Conservation (phyloP, 2,113 vertebrate species). For the Rallus limicola region DNA sequence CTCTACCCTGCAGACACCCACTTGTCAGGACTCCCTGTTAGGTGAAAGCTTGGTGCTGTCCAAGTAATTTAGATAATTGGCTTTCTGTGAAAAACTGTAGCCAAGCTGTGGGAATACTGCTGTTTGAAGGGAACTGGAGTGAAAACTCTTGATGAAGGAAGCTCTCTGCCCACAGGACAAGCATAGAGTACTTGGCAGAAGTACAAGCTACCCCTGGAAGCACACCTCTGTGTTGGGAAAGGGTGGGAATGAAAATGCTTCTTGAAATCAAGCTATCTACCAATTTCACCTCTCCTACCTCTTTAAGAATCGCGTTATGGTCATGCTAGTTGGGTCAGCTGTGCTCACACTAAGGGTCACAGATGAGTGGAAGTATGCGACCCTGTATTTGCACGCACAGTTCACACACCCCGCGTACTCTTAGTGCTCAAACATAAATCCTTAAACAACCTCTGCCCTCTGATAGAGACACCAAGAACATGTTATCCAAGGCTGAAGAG, state of each 20-base stretch:
- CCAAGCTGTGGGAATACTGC: neutral
- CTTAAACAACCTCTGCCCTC: neutral
- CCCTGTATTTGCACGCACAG: neutral
- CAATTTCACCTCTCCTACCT: neutral
- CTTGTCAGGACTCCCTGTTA: neutral
- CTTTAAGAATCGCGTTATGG: neutral
- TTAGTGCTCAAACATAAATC: neutral
- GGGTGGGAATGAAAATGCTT: neutral
- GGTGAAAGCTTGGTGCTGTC: neutral
- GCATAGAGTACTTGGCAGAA: neutral
- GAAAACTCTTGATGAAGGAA: neutral
- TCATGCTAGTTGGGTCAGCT: neutral
- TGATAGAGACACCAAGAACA: neutral
- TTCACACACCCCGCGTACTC: neutral
- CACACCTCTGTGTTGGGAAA: neutral
- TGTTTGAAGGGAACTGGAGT: neutral
- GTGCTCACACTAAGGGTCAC: neutral
- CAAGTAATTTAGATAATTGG: constrained; percentile 20
- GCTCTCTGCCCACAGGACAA: neutral
- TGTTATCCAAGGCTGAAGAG: neutral
- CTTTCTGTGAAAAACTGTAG: constrained; percentile 5
- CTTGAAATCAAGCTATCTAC: neutral
- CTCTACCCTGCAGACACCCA: neutral
- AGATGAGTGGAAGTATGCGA: neutral
- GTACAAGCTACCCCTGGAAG: neutral